A percentile compares a stretch with the other conserved stretches of the same genome.
Evolutionary conservation across 92 coral and sea anemone species (phyloP).

Genomic region (Metridium senile): DNA sequence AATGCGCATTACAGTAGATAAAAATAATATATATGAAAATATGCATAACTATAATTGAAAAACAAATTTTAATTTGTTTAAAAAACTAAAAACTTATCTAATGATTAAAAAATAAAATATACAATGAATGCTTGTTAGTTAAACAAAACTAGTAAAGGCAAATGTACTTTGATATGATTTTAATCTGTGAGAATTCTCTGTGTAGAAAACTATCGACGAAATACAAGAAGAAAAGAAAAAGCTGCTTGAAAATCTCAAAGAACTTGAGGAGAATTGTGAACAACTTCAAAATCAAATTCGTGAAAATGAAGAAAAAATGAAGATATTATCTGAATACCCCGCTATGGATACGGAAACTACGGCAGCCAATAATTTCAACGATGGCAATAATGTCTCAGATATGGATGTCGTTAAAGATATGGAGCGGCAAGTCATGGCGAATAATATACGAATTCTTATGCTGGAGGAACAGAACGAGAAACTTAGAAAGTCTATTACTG

Average conservation of each 20-base stretch:
- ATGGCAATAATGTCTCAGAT: constrained; percentile 33
- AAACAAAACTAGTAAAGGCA: too few relatives aligned
- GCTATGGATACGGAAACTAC: constrained; percentile 62
- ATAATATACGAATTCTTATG: constrained; percentile 85
- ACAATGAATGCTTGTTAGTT: too few relatives aligned
- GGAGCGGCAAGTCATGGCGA: constrained; percentile 93
- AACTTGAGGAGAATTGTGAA: constrained; percentile 57
- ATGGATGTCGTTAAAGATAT: constrained; percentile 81
- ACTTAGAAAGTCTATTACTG: constrained; percentile 82
- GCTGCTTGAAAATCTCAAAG: constrained; percentile 55
- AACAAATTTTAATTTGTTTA: too few relatives aligned
- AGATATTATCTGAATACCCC: constrained; percentile 82
- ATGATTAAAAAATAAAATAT: too few relatives aligned
- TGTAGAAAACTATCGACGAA: constrained; percentile 65
- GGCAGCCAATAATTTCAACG: background rate
- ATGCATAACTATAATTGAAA: too few relatives aligned
- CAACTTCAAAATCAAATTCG: constrained; percentile 67
- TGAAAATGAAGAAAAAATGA: constrained; percentile 78
- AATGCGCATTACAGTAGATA: too few relatives aligned
- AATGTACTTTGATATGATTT: too few relatives aligned
- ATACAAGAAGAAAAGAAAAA: constrained; percentile 71
- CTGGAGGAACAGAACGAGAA: constrained; percentile 92
- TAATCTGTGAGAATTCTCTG: too few relatives aligned
- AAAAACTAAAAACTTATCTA: too few relatives aligned
- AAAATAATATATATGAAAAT: too few relatives aligned